Evolutionary conservation across 2,888 invertebrate species (phyloP).

Genomic region (Nomada goodeniana): DNA sequence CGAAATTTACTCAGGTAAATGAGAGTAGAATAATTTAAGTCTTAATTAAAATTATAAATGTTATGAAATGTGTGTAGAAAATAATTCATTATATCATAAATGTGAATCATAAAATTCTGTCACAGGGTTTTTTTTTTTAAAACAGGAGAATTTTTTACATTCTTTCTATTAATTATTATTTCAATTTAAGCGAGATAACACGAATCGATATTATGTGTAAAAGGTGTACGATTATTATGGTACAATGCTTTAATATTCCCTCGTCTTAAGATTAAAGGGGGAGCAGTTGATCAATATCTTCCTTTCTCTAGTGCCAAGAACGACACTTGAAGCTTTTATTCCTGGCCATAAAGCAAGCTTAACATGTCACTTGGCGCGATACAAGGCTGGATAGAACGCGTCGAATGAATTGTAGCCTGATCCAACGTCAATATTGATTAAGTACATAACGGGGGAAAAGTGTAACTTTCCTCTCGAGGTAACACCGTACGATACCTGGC

Average conservation of each 20-base stretch:
- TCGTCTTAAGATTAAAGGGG: neutral
- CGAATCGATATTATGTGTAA: neutral
- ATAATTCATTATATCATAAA: too few relatives aligned
- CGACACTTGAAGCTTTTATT: slow-evolving; percentile 42
- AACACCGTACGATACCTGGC: neutral
- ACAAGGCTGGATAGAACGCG: slow-evolving; percentile 46
- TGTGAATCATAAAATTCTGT: too few relatives aligned
- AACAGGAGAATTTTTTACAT: too few relatives aligned
- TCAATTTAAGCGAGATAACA: neutral
- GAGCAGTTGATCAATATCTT: slow-evolving; percentile 4
- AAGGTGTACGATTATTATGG: neutral
- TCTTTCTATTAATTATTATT: too few relatives aligned
- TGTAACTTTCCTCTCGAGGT: slow-evolving; percentile 21
- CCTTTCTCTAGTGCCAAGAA: slow-evolving; percentile 28
- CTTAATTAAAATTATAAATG: too few relatives aligned
- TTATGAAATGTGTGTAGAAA: too few relatives aligned
- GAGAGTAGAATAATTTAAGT: too few relatives aligned
- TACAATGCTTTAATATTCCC: neutral
- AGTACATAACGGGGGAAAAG: slow-evolving; percentile 45
- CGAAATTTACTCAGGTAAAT: too few relatives aligned
- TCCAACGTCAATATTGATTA: slow-evolving; percentile 65
- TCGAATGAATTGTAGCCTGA: slow-evolving; percentile 60
- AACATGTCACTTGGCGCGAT: slow-evolving; percentile 62
- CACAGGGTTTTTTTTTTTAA: too few relatives aligned
- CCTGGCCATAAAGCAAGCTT: slow-evolving; percentile 53